Base-by-base conservation (phyloP, 2,797 vertebrate genomes). In the Microchirus variegatus region DNA sequence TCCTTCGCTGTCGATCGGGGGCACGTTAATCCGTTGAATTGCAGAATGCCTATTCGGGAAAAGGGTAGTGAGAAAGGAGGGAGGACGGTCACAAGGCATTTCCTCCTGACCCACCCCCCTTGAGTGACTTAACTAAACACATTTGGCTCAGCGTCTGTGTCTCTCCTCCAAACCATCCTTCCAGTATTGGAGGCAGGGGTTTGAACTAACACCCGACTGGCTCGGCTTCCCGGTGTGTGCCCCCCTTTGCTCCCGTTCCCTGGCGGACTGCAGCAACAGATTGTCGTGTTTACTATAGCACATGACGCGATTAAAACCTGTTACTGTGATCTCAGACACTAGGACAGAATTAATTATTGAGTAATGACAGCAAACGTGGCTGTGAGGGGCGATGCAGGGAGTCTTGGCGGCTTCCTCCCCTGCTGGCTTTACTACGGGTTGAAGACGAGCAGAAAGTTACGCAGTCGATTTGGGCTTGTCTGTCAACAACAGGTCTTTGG, bases 261-360 rank as follows among this genome's bases (percentile, higher is more conserved):
- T 89, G 90, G 88, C 85, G 90, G 87, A 88, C 89, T 87, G 84
- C 90, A 92, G 92, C 92, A 93, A 94, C 93, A 94, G 92, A 93
- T 93, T 93, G 92, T 84, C 87, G 83, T 93, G 93, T 93, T 93
- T 94, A 93, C 93, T 90, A 92, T 91, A 89, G 87, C 89, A 92
- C 90, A 89, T 91, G 91, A 93, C 87, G 89, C 91, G 88, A 90
- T 92, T 87, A 91, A 92, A 94, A 93, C 92, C 92, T 93, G 92
- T 92, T 92, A 94, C 91, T 92, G 91, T 91, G 89, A 91, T 91
- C 85, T 90, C 88, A 90, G 84, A 90, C 89, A 87, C 89, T 84
- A 80, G 89, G 87, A 89, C 56, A 48, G 86, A 92, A 90, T 90
- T 87, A 87, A 92, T 91, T 90, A 91, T 92, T 92, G 89, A 91